Conservation (phyloP, 2,113 vertebrate species). For the Hypocryptadius cinnamomeus region DNA sequence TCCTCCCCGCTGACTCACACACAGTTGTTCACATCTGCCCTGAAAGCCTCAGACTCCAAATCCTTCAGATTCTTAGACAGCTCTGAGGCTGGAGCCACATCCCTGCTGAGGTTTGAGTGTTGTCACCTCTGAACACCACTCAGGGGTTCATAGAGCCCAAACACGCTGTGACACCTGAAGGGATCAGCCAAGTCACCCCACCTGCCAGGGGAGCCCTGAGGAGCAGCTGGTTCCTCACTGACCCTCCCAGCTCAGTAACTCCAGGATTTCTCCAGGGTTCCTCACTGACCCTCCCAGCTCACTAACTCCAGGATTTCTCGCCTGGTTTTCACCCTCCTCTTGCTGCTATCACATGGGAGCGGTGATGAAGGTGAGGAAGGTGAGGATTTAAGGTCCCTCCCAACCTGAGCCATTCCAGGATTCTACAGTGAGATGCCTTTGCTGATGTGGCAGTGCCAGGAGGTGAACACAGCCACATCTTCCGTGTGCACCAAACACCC, state of each 20-base stretch:
- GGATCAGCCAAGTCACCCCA: neutral
- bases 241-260: fast-evolving
- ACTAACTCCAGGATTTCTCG: neutral
- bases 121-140: neutral
- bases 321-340: neutral
- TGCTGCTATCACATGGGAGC: fast-evolving
- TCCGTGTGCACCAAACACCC: neutral
- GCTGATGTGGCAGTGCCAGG: neutral
- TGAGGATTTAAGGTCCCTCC: neutral
- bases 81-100: neutral
- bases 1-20: neutral
- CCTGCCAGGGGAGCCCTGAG: no score
- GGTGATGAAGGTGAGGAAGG: neutral
- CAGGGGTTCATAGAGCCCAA: neutral
- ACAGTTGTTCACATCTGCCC: neutral
- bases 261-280: neutral
- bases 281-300: neutral
- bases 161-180: fast-evolving
- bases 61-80: neutral
- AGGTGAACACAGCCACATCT: neutral
- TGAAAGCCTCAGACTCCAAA: neutral
- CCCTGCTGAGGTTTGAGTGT: neutral
- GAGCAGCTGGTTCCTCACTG: neutral
- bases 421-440: neutral
- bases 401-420: neutral